A percentile compares a stretch with the other conserved stretches of the same genome.
phyloP scores from a whole-genome alignment of 2,888 invertebrate genomes.

The Bugulina stolonifera region DNA sequence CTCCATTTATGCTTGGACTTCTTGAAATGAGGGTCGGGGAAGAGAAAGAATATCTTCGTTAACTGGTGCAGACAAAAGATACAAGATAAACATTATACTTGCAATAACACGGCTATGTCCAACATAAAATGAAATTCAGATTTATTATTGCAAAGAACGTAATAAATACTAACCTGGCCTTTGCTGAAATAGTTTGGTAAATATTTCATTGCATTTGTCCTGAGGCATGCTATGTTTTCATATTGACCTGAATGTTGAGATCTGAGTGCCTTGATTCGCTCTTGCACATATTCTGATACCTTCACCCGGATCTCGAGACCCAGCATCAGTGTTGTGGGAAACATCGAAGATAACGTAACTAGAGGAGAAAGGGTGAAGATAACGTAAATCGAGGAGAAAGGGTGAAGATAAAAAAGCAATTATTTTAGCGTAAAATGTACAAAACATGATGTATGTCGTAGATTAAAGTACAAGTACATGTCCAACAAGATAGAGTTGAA shows the following conservation, averaged over 20 bases:
- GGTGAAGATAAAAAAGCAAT: too few relatives aligned
- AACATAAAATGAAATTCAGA: background rate
- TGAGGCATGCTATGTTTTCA: slow-evolving; percentile 86
- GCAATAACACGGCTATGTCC: background rate
- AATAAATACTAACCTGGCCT: slow-evolving; percentile 80
- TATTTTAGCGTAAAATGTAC: too few relatives aligned
- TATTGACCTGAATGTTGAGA: slow-evolving; percentile 69
- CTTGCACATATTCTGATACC: slow-evolving; percentile 95
- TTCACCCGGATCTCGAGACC: slow-evolving; percentile 98
- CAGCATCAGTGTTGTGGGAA: slow-evolving; percentile 78
- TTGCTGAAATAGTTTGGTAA: slow-evolving; percentile 93
- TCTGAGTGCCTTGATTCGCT: slow-evolving; percentile 79
- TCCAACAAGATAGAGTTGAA: too few relatives aligned
- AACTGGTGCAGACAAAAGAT: slow-evolving; percentile 67
- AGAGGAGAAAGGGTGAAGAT: too few relatives aligned
- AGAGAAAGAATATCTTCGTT: slow-evolving; percentile 94
- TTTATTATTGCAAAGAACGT: background rate
- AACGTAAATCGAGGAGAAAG: too few relatives aligned
- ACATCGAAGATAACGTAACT: slow-evolving; percentile 85
- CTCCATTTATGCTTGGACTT: slow-evolving; percentile 98
- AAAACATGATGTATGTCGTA: too few relatives aligned
- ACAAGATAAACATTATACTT: too few relatives aligned
- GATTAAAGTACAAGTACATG: too few relatives aligned
- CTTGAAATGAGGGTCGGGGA: slow-evolving; percentile 99
- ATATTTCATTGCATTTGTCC: slow-evolving; percentile 99